phyloP scores from a whole-genome alignment of 2,888 invertebrate genomes.

The Ecdyonurus torrentis region DNA sequence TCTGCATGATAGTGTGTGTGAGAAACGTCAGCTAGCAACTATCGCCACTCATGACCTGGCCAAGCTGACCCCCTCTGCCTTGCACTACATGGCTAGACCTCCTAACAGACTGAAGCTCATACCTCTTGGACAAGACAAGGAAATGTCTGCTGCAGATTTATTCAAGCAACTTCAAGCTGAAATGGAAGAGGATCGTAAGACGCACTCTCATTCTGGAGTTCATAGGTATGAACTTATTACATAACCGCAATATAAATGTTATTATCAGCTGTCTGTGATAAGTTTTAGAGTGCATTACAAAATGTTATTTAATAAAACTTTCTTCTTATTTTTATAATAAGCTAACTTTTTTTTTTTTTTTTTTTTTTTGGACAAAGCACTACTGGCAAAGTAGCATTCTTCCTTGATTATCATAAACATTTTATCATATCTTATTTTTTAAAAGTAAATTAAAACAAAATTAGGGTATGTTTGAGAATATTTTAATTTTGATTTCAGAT shows the following conservation, averaged over 20 bases:
- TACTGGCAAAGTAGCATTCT: not conserved
- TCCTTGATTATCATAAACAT: too few species aligned
- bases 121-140: constrained; percentile 43
- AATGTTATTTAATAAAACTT: too few species aligned
- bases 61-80: constrained; percentile 38
- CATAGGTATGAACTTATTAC: too few species aligned
- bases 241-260: too few species aligned
- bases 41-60: constrained; percentile 69
- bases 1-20: constrained; percentile 56
- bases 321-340: too few species aligned
- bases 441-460: too few species aligned
- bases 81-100: constrained; percentile 47
- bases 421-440: too few species aligned
- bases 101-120: constrained; percentile 46
- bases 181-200: constrained; percentile 62
- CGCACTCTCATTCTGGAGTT: constrained; percentile 64
- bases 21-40: constrained; percentile 58
- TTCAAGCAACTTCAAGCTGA: constrained; percentile 52
- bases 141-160: constrained; percentile 46
- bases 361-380: too few species aligned
- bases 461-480: not conserved
- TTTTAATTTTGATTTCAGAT: constrained; percentile 25
- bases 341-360: too few species aligned
- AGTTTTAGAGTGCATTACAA: too few species aligned
- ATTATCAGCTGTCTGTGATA: too few species aligned